Percentiles rank a stretch among this genome's conserved stretches.
phyloP scores from a whole-genome alignment of 2,113 vertebrate species.

The Ptilorrhoa leucosticta region DNA sequence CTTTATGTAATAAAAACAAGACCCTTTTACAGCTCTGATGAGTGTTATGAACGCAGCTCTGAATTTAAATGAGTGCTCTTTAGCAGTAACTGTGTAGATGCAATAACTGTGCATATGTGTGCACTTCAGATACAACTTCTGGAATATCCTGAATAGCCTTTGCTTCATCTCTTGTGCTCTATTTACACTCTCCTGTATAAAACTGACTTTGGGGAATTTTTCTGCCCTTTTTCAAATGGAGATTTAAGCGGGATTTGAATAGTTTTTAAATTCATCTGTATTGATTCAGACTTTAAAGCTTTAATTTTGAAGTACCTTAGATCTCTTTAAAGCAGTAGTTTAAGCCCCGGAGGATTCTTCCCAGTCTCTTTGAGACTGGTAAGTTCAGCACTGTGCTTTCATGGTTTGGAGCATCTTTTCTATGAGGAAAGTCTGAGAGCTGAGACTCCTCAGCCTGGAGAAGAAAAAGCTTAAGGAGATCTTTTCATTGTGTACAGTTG shows the following conservation, averaged over 20 bases:
- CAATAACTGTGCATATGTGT: neutral
- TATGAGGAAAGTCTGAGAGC: neutral
- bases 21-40: neutral
- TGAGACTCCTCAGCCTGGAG: neutral
- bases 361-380: neutral
- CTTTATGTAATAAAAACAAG: neutral
- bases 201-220: neutral
- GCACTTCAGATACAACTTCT: neutral
- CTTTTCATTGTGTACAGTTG: neutral
- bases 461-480: neutral
- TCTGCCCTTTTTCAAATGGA: neutral
- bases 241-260: neutral
- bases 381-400: neutral
- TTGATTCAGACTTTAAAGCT: neutral
- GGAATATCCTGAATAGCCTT: neutral
- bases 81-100: neutral
- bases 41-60: neutral
- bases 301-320: constrained; percentile 12
- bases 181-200: neutral
- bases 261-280: neutral
- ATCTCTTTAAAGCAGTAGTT: neutral
- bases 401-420: neutral
- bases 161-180: neutral
- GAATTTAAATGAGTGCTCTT: neutral
- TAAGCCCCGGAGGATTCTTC: neutral